phyloP scores from a whole-genome alignment of 1,140 invertebrate species.

The Bombus superbus region DNA sequence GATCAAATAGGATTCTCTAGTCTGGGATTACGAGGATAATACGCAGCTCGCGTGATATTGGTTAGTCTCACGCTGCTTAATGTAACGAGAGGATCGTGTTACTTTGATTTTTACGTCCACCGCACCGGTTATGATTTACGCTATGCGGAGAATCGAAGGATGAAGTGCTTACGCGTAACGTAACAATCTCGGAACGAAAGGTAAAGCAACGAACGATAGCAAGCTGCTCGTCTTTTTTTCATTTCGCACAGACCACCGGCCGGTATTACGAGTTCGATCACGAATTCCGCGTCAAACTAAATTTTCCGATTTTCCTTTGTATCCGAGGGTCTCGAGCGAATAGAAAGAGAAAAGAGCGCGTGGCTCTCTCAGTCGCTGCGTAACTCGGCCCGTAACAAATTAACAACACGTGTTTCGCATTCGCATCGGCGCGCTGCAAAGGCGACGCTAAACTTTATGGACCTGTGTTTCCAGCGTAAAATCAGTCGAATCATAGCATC shows the following conservation, averaged over 20 bases:
- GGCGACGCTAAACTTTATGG: not conserved
- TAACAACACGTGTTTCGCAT: conserved; percentile 52
- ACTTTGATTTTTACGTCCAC: no score
- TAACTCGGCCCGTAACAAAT: conserved; percentile 40
- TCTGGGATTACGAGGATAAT: no score
- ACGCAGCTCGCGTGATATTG: no score
- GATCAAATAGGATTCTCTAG: no score
- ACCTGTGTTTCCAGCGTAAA: not conserved
- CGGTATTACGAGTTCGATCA: conserved; percentile 13
- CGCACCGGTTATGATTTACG: no score
- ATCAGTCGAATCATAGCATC: conserved; percentile 27
- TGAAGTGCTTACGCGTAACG: no score
- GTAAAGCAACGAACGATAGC: no score
- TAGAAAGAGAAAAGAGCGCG: not conserved
- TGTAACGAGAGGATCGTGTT: no score
- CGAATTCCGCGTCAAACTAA: conserved; percentile 33
- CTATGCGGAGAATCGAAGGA: no score
- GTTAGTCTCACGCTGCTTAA: no score
- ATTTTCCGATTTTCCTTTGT: conserved; percentile 48
- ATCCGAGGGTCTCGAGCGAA: not conserved
- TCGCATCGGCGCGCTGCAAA: conserved; percentile 17
- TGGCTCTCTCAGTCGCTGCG: not conserved
- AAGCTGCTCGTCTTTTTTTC: not conserved
- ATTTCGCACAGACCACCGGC: not conserved
- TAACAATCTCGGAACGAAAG: no score